Evolutionary conservation across 2,797 vertebrate genomes (phyloP).

Genomic region (Sebastes trivittatus): DNA sequence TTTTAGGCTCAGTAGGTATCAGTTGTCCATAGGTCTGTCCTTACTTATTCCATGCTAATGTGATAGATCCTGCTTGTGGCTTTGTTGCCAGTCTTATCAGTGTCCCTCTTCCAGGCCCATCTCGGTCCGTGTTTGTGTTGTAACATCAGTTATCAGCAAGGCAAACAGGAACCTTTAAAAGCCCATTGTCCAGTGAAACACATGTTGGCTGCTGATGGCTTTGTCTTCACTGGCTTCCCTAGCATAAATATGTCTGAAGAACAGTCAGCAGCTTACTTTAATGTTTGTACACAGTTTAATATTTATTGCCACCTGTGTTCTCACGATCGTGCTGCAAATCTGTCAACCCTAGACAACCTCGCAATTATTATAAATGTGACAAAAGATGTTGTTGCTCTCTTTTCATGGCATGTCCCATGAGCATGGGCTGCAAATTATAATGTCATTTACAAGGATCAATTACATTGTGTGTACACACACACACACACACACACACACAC

Average conservation of each 20-base stretch:
- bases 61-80: conserved; percentile 39
- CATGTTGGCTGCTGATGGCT: conserved; percentile 69
- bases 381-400: conserved; percentile 15
- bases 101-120: conserved; percentile 54
- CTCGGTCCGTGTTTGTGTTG: conserved; percentile 46
- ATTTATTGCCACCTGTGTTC: conserved; percentile 47
- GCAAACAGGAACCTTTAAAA: conserved; percentile 75
- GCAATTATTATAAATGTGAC: conserved; percentile 31
- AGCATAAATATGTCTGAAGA: conserved; percentile 38
- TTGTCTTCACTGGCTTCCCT: conserved; percentile 35
- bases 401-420: conserved; percentile 16
- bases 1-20: not conserved
- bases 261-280: conserved; percentile 19
- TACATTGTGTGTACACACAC: not conserved
- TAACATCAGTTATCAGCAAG: conserved; percentile 68
- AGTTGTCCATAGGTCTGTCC: conserved; percentile 1
- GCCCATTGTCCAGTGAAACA: conserved; percentile 69
- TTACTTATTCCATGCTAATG: conserved; percentile 31
- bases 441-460: conserved; percentile 30
- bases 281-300: conserved; percentile 38
- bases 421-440: conserved; percentile 25
- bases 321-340: conserved; percentile 4
- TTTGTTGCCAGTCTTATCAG: conserved; percentile 76
- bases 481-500: not conserved
- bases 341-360: not conserved